Conservation (phyloP, 2,797 vertebrate genomes). For the Spinibarbus caldwelli region DNA sequence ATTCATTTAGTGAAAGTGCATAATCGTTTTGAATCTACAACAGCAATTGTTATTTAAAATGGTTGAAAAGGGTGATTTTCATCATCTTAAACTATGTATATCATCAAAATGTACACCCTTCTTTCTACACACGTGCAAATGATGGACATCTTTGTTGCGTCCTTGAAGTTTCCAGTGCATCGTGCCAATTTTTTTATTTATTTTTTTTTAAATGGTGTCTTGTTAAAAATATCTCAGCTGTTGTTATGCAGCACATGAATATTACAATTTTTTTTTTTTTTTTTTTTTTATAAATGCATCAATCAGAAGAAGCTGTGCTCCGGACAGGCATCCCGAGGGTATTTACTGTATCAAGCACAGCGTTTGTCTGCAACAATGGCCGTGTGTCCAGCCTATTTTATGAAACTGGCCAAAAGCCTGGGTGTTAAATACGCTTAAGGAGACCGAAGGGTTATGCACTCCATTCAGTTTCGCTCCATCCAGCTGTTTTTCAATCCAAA, state of each 20-base stretch:
- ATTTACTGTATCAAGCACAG: not conserved
- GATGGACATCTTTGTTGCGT: not conserved
- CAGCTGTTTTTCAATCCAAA: conserved; percentile 4
- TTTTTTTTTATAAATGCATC: no score
- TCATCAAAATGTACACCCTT: not conserved
- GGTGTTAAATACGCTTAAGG: not conserved
- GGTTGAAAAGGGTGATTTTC: not conserved
- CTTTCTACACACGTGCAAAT: not conserved
- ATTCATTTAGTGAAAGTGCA: not conserved
- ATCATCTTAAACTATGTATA: no score
- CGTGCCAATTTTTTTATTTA: not conserved
- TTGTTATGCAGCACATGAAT: not conserved
- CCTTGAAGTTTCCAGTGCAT: not conserved
- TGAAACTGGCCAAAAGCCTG: not conserved
- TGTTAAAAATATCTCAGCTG: not conserved
- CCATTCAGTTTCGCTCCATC: not conserved
- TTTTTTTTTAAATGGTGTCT: not conserved
- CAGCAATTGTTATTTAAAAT: not conserved
- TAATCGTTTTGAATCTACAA: not conserved
- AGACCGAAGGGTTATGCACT: not conserved
- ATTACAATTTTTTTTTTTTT: not conserved
- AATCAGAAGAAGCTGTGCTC: not conserved
- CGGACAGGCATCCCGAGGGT: not conserved
- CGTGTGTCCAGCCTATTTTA: not conserved
- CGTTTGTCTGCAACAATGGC: not conserved